These are phyloP conservation scores for Nymphalis c-album DNA, from an alignment of 2,888 invertebrate genomes.

Conservation along the genomic window DNA sequence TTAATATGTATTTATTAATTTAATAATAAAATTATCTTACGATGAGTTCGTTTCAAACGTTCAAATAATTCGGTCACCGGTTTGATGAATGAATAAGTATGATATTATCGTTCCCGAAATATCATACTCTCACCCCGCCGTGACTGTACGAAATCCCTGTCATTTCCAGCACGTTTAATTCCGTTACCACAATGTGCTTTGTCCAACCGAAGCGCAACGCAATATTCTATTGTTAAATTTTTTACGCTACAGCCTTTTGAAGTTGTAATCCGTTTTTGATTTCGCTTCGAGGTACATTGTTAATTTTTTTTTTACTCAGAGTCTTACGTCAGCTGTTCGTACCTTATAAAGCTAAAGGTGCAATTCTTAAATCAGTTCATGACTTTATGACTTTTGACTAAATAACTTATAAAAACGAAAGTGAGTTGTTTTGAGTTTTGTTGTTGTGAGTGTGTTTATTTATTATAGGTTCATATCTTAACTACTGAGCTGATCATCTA, in stretches of 20 bases:
- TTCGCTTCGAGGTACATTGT: slow-evolving; percentile 1
- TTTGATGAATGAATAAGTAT: no score
- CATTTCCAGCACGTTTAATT: slow-evolving; percentile 8
- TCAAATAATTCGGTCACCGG: no score
- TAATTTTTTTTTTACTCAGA: not conserved
- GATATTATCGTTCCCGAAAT: no score
- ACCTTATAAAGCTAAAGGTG: not conserved
- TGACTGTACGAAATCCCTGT: not conserved
- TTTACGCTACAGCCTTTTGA: slow-evolving; percentile 19
- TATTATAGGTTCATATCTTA: no score
- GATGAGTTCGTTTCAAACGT: no score
- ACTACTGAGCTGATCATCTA: no score
- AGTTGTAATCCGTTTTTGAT: slow-evolving; percentile 13
- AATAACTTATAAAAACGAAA: not conserved
- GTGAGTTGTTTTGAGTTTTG: not conserved
- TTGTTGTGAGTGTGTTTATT: no score
- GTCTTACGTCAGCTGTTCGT: slow-evolving; percentile 1
- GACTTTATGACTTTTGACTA: not conserved
- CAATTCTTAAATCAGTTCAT: not conserved
- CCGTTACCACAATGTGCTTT: slow-evolving; percentile 16
- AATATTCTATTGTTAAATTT: slow-evolving; percentile 32
- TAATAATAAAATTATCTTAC: no score
- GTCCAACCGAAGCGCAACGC: slow-evolving; percentile 15
- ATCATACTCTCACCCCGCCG: no score
- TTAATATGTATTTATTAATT: no score